These are phyloP conservation scores for Acromyrmex heyeri DNA, from an alignment of 1,140 invertebrate genomes.

Conservation along the genomic window DNA sequence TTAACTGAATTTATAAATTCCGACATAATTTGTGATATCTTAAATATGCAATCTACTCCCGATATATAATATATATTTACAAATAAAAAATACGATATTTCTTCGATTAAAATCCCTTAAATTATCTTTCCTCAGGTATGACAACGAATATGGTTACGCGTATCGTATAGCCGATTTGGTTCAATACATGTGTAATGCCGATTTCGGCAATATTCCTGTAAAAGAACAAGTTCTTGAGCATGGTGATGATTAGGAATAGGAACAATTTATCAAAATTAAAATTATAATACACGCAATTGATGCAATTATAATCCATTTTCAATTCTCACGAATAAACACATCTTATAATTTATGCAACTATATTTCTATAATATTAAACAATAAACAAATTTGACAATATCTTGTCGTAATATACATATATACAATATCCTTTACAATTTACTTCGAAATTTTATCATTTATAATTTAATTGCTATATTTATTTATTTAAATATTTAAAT, in stretches of 20 bases:
- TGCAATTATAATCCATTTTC: not conserved
- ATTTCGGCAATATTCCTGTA: slow-evolving; percentile 59
- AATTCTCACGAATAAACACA: not conserved
- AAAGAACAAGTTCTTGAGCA: slow-evolving; percentile 29
- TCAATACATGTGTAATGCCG: slow-evolving; percentile 85
- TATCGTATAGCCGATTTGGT: slow-evolving; percentile 90
- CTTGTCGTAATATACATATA: not conserved
- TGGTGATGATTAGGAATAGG: slow-evolving; percentile 19
- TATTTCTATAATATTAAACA: not conserved
- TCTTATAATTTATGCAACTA: not conserved
- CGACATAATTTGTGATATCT: not conserved
- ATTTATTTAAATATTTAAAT: no score
- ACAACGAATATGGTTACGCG: slow-evolving; percentile 92
- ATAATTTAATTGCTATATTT: not conserved
- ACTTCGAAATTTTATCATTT: not conserved
- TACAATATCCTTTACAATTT: no score
- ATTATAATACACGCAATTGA: not conserved
- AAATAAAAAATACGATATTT: not conserved
- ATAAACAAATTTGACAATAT: not conserved
- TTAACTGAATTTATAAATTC: not conserved
- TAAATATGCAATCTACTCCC: slow-evolving; percentile 1
- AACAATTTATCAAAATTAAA: not conserved
- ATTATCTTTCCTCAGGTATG: slow-evolving; percentile 86
- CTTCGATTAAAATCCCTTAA: not conserved
- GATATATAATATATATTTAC: slow-evolving; percentile 6